Evolutionary conservation across 2,113 vertebrate genomes (phyloP), one percentile per base, ranked within the genome.

Genomic region (Phylloscopus trochilus): DNA sequence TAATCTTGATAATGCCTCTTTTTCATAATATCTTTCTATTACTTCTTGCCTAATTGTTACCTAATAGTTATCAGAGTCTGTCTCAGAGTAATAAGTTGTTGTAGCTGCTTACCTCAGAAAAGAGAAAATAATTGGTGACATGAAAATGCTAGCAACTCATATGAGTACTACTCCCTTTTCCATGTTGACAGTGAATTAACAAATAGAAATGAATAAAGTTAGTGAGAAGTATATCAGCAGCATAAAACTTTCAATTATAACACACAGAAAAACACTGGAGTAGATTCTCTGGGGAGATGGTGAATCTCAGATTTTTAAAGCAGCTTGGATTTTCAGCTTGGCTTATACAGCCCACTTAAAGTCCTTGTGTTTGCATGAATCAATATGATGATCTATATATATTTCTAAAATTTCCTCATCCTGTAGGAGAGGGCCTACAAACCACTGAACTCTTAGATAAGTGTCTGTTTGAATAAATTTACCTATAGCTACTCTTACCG

Each of bases 391-490:
- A 51, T 16, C 15, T 35, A 37, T 11, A 46, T 11, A 44, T 43
- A 68, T 28, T 84, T 63, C n/a, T 59, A 49, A 59, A 74, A 81
- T 19, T 21, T 75, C n/a, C 47, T 75, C 7, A 14, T 76, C 23
- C 26, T 53, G 16, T 14, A 67, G 60, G 4, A 89, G 20, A 78
- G 3, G 8, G 12, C 12, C 39, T 55, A 78, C 5, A 74, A 87
- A 41, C 5, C 31, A 46, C 0, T 43, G 23, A 52, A 69, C 11
- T 44, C n/a, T 52, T 33, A 31, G 3, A 0, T 11, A 2, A 68
- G 16, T 13, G 9, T 10, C 21, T 49, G 8, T 51, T 30, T 31
- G 26, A 82, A 79, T 21, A 46, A 33, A 73, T 56, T 39, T 66
- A 41, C 26, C 26, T 51, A n/a, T 15, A 59, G 33, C 10, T 62